These are phyloP conservation scores for Acrocephalus kingi DNA, from an alignment of 2,113 vertebrate genomes.

Conservation along the genomic window DNA sequence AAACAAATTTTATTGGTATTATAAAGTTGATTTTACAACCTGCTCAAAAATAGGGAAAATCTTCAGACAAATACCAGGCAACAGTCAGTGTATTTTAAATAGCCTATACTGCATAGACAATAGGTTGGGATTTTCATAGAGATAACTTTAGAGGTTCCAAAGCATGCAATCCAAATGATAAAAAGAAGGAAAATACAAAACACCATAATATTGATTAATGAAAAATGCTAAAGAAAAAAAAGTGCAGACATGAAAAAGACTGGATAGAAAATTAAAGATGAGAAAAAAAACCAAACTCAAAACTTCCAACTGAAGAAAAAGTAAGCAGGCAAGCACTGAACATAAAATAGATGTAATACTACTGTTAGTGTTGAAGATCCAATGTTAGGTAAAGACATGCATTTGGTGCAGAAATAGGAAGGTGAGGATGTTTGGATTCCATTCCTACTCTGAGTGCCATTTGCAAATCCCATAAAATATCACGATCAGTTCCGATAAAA, in stretches of 20 bases:
- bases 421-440: background rate
- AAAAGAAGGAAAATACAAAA: background rate
- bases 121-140: background rate
- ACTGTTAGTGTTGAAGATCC: background rate
- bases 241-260: background rate
- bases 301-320: background rate
- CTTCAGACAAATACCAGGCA: background rate
- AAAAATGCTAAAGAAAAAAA: background rate
- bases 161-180: background rate
- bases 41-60: background rate
- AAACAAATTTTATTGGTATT: background rate
- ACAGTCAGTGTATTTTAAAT: background rate
- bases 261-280: background rate
- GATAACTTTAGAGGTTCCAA: background rate
- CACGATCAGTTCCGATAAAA: background rate
- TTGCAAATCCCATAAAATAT: background rate
- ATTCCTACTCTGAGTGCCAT: background rate
- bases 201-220: background rate
- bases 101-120: background rate
- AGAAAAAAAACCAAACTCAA: background rate
- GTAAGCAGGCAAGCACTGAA: background rate
- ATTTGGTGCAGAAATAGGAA: background rate
- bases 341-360: background rate
- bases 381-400: background rate
- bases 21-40: background rate